phyloP scores from a whole-genome alignment of 2,797 vertebrate genomes.

The Aeoliscus strigatus region DNA sequence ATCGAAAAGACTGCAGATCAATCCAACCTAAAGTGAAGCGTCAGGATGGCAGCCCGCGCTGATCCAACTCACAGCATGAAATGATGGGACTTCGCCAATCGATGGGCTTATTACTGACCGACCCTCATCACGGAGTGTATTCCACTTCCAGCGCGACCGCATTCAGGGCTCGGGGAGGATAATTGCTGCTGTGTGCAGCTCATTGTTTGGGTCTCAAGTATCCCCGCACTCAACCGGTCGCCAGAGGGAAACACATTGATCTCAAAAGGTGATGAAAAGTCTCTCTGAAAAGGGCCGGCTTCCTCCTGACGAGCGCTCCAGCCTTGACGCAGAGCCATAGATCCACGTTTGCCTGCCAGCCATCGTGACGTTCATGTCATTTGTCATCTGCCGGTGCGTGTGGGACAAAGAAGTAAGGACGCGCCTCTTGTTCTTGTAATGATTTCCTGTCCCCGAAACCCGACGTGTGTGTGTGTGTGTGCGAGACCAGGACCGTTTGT shows the following conservation, averaged over 20 bases:
- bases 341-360: slow-evolving; percentile 45
- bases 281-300: slow-evolving; percentile 57
- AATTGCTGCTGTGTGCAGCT: slow-evolving; percentile 64
- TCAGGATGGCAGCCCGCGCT: slow-evolving; percentile 36
- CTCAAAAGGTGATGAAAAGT: slow-evolving; percentile 74
- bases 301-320: slow-evolving; percentile 53
- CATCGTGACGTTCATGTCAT: slow-evolving; percentile 29
- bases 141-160: slow-evolving; percentile 61
- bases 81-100: slow-evolving; percentile 56
- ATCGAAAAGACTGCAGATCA: slow-evolving; percentile 18
- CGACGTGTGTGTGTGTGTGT: slow-evolving; percentile 4
- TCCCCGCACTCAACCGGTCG: slow-evolving; percentile 54
- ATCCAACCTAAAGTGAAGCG: slow-evolving; percentile 12
- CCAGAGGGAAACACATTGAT: slow-evolving; percentile 74
- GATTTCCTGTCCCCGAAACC: slow-evolving; percentile 16
- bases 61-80: slow-evolving; percentile 53
- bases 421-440: slow-evolving; percentile 25
- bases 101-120: slow-evolving; percentile 66
- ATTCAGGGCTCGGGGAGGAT: slow-evolving; percentile 59
- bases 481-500: slow-evolving; percentile 11
- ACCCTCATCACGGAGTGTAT: slow-evolving; percentile 53
- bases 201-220: slow-evolving; percentile 64
- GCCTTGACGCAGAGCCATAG: slow-evolving; percentile 50
- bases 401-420: slow-evolving; percentile 17
- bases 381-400: slow-evolving; percentile 27